phyloP scores from a whole-genome alignment of 2,113 vertebrate species.

The Zosterops pallidus region DNA sequence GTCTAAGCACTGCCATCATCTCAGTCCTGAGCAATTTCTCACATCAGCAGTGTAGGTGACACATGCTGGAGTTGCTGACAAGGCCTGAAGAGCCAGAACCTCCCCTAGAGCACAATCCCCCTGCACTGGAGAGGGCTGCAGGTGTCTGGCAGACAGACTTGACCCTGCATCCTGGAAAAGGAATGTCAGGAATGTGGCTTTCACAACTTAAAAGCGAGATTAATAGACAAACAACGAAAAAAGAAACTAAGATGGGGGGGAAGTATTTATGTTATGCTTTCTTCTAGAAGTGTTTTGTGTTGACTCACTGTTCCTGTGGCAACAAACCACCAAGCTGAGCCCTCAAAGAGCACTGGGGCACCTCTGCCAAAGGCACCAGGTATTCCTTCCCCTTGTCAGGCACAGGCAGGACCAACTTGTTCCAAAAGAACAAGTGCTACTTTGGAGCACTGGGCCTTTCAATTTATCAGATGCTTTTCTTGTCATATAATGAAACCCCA shows the following conservation, averaged over 20 bases:
- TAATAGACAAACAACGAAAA: background rate
- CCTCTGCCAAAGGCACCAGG: background rate
- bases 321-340: background rate
- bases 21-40: conserved; percentile 14
- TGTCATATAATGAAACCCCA: background rate
- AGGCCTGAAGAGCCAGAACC: background rate
- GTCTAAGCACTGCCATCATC: background rate
- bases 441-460: background rate
- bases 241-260: rapidly evolving
- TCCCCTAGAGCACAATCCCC: background rate
- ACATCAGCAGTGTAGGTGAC: background rate
- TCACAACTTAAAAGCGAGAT: background rate
- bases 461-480: background rate
- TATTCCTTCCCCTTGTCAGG: background rate
- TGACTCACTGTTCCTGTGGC: background rate
- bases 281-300: background rate
- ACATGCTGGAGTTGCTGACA: background rate
- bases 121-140: background rate
- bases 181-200: background rate
- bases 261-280: background rate
- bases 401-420: background rate
- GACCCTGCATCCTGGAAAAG: background rate
- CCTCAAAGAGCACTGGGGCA: background rate
- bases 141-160: background rate
- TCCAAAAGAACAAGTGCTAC: background rate